A percentile compares a stretch with the other conserved stretches of the same genome.
Conservation (phyloP, 2,888 invertebrate genomes). For the Nomada goodeniana region DNA sequence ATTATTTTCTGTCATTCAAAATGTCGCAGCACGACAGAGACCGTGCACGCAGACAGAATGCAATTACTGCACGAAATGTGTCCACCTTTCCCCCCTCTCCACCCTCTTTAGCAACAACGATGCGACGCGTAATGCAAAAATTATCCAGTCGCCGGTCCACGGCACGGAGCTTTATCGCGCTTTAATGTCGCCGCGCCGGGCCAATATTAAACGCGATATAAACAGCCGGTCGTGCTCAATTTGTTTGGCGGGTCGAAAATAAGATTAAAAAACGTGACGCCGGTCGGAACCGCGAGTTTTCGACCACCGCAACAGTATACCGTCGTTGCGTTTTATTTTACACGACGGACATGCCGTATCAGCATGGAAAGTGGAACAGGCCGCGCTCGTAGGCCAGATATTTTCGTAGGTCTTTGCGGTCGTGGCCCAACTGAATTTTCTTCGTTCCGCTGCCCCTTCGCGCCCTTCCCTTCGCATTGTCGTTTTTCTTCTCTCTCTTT, state of each 20-base stretch:
- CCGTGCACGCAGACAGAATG: conserved; percentile 2
- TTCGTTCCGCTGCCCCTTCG: conserved; percentile 17
- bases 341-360: conserved; percentile 70
- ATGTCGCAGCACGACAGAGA: conserved; percentile 1
- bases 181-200: conserved; percentile 64
- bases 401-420: conserved; percentile 54
- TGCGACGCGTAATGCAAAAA: conserved; percentile 45
- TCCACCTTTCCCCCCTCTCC: background rate
- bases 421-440: conserved; percentile 33
- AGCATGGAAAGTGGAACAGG: conserved; percentile 67
- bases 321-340: conserved; percentile 66
- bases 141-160: conserved; percentile 44
- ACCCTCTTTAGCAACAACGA: conserved; percentile 26
- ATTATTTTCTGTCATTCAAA: conserved; percentile 2
- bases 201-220: conserved; percentile 72
- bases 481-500: conserved; percentile 15
- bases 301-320: conserved; percentile 50
- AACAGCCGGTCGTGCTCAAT: conserved; percentile 67
- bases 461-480: conserved; percentile 6
- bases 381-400: conserved; percentile 54
- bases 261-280: conserved; percentile 42
- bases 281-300: conserved; percentile 47
- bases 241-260: conserved; percentile 57
- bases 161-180: conserved; percentile 62
- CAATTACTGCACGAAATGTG: conserved; percentile 23